Percentiles rank a stretch among this genome's conserved stretches.
Evolutionary conservation across 2,797 vertebrate species (phyloP).

Genomic region (Trematomus bernacchii): DNA sequence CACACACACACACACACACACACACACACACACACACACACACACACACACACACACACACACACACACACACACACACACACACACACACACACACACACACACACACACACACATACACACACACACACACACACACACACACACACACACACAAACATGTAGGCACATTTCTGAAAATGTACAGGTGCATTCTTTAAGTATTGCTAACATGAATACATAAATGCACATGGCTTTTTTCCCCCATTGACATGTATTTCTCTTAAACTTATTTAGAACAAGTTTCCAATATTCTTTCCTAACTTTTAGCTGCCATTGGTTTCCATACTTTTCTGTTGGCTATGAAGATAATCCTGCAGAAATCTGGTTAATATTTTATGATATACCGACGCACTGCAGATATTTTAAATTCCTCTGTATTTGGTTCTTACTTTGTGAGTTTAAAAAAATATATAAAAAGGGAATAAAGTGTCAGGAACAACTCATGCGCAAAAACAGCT

Average conservation of each 20-base stretch:
- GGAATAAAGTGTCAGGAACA: too few species aligned
- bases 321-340: not conserved
- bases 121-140: not conserved
- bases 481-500: too few species aligned
- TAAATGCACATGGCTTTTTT: not conserved
- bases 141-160: not conserved
- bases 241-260: too few species aligned
- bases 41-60: not conserved
- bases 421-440: too few species aligned
- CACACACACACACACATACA: not conserved
- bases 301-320: not conserved
- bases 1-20: not conserved
- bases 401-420: too few species aligned
- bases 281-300: not conserved
- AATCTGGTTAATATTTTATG: too few species aligned
- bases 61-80: not conserved
- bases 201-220: not conserved
- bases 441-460: too few species aligned
- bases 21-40: conserved; percentile 1
- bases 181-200: not conserved
- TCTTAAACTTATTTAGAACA: not conserved
- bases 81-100: not conserved
- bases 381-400: too few species aligned
- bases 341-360: too few species aligned
- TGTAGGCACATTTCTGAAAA: not conserved